Conservation (phyloP, 2,113 vertebrate genomes). For the Dascyllus trimaculatus region DNA sequence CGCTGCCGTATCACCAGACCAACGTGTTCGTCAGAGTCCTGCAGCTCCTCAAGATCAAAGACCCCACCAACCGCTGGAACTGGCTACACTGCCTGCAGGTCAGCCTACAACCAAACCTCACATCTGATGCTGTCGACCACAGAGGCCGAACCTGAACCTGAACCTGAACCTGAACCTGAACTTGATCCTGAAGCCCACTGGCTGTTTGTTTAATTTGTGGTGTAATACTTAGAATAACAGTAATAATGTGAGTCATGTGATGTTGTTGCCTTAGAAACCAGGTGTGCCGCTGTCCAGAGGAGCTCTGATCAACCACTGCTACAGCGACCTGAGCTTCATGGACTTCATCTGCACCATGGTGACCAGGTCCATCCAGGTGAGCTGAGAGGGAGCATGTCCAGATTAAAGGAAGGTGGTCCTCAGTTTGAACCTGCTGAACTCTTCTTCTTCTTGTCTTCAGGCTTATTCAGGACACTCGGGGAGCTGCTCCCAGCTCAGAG, state of each 20-base stretch:
- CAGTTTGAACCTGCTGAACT: not conserved
- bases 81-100: constrained; percentile 95
- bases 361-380: constrained; percentile 91
- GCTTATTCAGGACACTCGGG: constrained; percentile 85
- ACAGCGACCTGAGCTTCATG: constrained; percentile 95
- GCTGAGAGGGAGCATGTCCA: too few species aligned
- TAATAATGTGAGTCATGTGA: too few species aligned
- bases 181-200: too few species aligned
- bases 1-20: constrained; percentile 94
- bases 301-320: constrained; percentile 93
- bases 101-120: not conserved
- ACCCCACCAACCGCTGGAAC: constrained; percentile 91
- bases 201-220: too few species aligned
- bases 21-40: constrained; percentile 93
- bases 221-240: too few species aligned
- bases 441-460: constrained; percentile 70
- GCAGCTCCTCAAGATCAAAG: constrained; percentile 91
- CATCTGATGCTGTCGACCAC: too few species aligned
- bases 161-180: too few species aligned
- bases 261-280: constrained; percentile 84
- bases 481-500: constrained; percentile 87
- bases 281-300: constrained; percentile 92
- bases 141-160: too few species aligned
- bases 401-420: not conserved
- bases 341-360: constrained; percentile 95